phyloP scores from a whole-genome alignment of 2,113 vertebrate genomes.

The Mus spicilegus region DNA sequence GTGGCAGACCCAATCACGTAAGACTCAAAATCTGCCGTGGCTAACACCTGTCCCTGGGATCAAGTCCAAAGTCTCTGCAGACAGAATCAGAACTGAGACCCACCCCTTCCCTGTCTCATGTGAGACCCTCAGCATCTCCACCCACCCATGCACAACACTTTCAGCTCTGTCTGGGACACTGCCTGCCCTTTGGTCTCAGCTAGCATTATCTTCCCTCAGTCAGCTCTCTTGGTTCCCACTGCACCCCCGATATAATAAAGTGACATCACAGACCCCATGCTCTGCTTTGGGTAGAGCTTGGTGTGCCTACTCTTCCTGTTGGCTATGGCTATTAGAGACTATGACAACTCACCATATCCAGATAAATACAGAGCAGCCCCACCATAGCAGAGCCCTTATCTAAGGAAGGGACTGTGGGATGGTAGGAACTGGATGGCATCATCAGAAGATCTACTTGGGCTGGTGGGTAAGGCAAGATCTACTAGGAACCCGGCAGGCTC shows the following conservation, averaged over 20 bases:
- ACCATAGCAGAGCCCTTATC: no score
- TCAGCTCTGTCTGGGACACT: not conserved
- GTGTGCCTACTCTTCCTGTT: not conserved
- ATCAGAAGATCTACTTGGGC: not conserved
- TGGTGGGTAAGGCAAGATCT: not conserved
- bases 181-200: not conserved
- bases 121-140: not conserved
- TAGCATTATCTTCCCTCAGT: no score
- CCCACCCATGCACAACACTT: fast-evolving
- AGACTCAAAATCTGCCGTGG: not conserved
- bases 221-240: not conserved
- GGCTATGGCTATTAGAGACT: not conserved
- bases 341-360: fast-evolving
- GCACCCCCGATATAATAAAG: not conserved
- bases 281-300: not conserved
- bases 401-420: not conserved
- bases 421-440: not conserved
- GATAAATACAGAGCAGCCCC: not conserved
- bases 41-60: no score
- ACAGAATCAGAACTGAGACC: not conserved
- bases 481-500: not conserved
- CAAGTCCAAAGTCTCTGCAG: not conserved
- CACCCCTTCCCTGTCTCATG: not conserved
- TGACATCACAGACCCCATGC: not conserved
- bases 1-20: fast-evolving